Evolutionary conservation across 2,113 vertebrate genomes (phyloP), one percentile per base, ranked within the genome.

Genomic region (Balaeniceps rex): DNA sequence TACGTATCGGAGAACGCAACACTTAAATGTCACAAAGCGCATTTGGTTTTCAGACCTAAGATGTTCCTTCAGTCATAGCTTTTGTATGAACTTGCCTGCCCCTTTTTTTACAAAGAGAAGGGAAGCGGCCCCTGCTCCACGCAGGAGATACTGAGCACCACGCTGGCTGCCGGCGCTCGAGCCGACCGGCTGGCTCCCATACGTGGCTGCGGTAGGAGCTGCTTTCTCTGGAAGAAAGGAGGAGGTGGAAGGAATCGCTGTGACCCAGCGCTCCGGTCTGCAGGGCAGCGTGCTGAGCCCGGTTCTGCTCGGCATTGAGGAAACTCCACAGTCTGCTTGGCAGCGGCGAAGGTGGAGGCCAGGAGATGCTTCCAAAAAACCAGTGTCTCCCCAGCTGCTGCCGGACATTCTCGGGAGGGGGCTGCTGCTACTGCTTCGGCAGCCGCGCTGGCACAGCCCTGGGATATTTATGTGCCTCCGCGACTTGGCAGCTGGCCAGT

Each of bases 81-180:
- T 64, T 66, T 13, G 10, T 44, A 57, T 28, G 47, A 84, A 74
- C 17, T 70, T 19, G 57, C 58, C 36, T 58, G 34, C 25, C 23
- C 22, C 22, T 76, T 79, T 79, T 63, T 58, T 71, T 18, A 76
- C 60, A 55, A 19, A 40, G 36, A n/a, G 42, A 68, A 51, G 38
- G 42, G 36, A 64, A 26, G 5, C 13, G 25, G 47, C 49, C 93
- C 40, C 61, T 31, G 60, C 3, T 3, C 5, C 38, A 52, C 75
- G 47, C 15, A 9, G 66, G 54, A 83, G 26, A 61, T 25, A 9
- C 71, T 8, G 23, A 77, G 29, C 11, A 4, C 23, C 55, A 9
- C 0, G 1, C 3, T 1, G 11, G 58, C 58, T 85, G 79, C 74
- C 5, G 2, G 52, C 1, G 4, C 47, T 52, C 0, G 2, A 68